A percentile compares a stretch with the other conserved stretches of the same genome.
Evolutionary conservation across 1,140 invertebrate genomes (phyloP).

Genomic region (Globodera ellingtonae): DNA sequence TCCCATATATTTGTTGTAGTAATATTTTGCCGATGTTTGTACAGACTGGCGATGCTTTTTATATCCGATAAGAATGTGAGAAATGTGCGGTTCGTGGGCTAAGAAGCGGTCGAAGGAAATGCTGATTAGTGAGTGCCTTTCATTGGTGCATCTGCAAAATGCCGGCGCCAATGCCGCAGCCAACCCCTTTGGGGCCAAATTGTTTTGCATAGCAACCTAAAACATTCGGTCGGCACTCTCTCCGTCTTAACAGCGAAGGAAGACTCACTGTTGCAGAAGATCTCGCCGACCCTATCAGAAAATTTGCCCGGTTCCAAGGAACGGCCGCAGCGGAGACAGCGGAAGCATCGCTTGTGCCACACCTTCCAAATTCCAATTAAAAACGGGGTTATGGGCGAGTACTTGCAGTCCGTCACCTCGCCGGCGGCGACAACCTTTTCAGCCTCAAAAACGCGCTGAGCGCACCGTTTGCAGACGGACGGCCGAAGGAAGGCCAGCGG

Average conservation of each 20-base stretch:
- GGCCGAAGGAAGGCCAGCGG: background rate
- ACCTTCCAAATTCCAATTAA: slow-evolving; percentile 20
- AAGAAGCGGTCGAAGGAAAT: too few species aligned
- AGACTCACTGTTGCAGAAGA: slow-evolving; percentile 38
- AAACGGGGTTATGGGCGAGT: too few species aligned
- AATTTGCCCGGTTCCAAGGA: slow-evolving; percentile 47
- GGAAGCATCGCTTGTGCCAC: slow-evolving; percentile 44
- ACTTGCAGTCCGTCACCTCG: slow-evolving; percentile 7
- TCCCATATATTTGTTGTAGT: too few species aligned
- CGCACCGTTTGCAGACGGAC: slow-evolving; percentile 33
- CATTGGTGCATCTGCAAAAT: slow-evolving; percentile 47
- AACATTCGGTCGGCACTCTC: background rate
- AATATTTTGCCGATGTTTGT: too few species aligned
- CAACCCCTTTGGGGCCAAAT: slow-evolving; percentile 43
- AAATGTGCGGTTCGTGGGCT: too few species aligned
- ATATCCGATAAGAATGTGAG: too few species aligned
- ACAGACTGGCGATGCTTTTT: too few species aligned
- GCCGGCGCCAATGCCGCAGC: slow-evolving; percentile 40
- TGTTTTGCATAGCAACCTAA: slow-evolving; percentile 43
- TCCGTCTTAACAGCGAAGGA: background rate
- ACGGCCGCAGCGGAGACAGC: slow-evolving; percentile 38
- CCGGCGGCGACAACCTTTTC: slow-evolving; percentile 42
- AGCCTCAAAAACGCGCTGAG: slow-evolving; percentile 32
- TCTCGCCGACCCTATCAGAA: slow-evolving; percentile 35
- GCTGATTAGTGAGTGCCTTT: background rate